Percentiles rank a stretch among this genome's conserved stretches.
phyloP scores from a whole-genome alignment of 2,113 vertebrate genomes.

The Thamnophis sirtalis region DNA sequence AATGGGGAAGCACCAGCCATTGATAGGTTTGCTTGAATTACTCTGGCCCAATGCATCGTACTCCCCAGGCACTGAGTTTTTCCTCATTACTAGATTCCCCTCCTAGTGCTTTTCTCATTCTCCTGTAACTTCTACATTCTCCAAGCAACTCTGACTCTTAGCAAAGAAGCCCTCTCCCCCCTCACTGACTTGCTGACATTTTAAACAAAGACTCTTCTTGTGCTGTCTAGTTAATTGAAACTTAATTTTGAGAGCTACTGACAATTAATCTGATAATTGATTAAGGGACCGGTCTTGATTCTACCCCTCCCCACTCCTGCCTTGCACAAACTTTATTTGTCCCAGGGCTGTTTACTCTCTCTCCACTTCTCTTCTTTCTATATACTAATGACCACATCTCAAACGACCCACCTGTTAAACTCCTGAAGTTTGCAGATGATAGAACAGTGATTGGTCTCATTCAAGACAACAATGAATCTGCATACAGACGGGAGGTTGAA shows the following conservation, averaged over 20 bases:
- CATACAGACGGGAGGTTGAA: no score
- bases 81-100: background rate
- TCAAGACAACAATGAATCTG: no score
- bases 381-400: no score
- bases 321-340: background rate
- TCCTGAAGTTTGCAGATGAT: no score
- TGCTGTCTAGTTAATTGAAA: background rate
- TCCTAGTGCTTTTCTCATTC: background rate
- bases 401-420: no score
- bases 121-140: constrained; percentile 6
- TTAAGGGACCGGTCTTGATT: background rate
- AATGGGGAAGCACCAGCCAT: constrained; percentile 41
- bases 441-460: no score
- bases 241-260: constrained; percentile 7
- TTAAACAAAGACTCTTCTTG: constrained; percentile 14
- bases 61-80: background rate
- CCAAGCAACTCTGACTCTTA: background rate
- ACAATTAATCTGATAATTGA: no score
- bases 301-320: background rate
- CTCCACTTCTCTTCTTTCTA: no score
- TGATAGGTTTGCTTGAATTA: constrained; percentile 43
- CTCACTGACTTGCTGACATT: background rate
- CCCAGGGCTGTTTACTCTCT: background rate
- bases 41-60: constrained; percentile 26
- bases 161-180: background rate